Evolutionary conservation across 2,888 invertebrate genomes (phyloP).

Genomic region (Zaprionus lineosus): DNA sequence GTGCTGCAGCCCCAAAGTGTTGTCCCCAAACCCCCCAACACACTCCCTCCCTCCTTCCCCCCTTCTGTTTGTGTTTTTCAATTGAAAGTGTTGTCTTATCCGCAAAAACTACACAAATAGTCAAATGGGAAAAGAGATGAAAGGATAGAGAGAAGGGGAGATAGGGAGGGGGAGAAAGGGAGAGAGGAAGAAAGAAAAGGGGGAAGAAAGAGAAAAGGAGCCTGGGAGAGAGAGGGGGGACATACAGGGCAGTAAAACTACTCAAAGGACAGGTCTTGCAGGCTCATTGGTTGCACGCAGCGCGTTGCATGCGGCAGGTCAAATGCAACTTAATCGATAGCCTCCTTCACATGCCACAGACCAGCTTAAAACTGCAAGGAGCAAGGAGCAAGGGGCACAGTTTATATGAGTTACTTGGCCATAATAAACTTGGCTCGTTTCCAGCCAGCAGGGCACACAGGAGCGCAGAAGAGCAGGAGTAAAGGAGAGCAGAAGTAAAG

Average conservation of each 20-base stretch:
- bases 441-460: slow-evolving; percentile 39
- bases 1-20: slow-evolving; percentile 12
- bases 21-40: not conserved
- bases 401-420: slow-evolving; percentile 42
- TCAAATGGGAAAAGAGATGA: no score
- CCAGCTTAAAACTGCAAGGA: no score
- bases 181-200: not conserved
- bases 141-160: slow-evolving; percentile 22
- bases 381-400: no score
- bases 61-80: slow-evolving; percentile 39
- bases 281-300: slow-evolving; percentile 60
- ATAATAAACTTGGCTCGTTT: slow-evolving; percentile 58
- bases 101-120: slow-evolving; percentile 28
- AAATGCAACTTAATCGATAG: slow-evolving; percentile 72
- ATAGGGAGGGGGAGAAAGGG: not conserved
- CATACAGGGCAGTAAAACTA: no score
- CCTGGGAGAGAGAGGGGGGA: not conserved
- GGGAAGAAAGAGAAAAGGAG: slow-evolving; percentile 4
- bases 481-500: no score
- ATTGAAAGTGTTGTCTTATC: slow-evolving; percentile 58
- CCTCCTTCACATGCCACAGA: slow-evolving; percentile 7
- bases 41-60: slow-evolving; percentile 13
- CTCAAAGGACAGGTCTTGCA: no score
- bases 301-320: slow-evolving; percentile 48
- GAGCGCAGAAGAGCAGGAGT: no score